Evolutionary conservation across 1,140 invertebrate genomes (phyloP).

Genomic region (Ceratoteleas bidentatus): DNA sequence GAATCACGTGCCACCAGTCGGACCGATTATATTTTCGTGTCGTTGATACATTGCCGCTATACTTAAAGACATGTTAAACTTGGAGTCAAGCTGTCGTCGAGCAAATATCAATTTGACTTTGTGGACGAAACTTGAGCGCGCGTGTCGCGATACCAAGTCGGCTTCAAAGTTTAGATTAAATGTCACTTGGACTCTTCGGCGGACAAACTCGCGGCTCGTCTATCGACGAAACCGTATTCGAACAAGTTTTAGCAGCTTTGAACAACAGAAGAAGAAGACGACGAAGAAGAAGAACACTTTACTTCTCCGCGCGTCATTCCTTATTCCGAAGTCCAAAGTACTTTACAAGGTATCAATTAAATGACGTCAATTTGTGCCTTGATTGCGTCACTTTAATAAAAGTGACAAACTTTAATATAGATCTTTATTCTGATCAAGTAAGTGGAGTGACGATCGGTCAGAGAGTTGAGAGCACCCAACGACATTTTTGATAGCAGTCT

Average conservation of each 20-base stretch:
- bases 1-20: conserved; percentile 4
- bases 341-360: conserved; percentile 60
- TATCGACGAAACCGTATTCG: conserved; percentile 47
- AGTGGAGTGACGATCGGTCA: conserved; percentile 24
- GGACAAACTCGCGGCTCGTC: conserved; percentile 38
- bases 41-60: conserved; percentile 27
- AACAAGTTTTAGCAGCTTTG: conserved; percentile 50
- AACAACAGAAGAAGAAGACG: conserved; percentile 49
- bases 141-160: conserved; percentile 48
- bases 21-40: conserved; percentile 32
- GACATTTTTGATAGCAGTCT: background rate
- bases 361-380: conserved; percentile 54
- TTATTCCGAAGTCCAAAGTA: conserved; percentile 50
- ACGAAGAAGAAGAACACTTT: conserved; percentile 54
- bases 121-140: conserved; percentile 36
- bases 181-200: conserved; percentile 52
- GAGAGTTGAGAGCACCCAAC: too few species aligned
- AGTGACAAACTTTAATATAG: conserved; percentile 52
- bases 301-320: conserved; percentile 32
- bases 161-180: conserved; percentile 58
- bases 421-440: conserved; percentile 6
- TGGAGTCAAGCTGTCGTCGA: conserved; percentile 50
- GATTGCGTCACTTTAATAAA: conserved; percentile 50
- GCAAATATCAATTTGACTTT: conserved; percentile 61
- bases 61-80: conserved; percentile 50